Conservation (phyloP, 1,140 invertebrate genomes). For the Cherax quadricarinatus region DNA sequence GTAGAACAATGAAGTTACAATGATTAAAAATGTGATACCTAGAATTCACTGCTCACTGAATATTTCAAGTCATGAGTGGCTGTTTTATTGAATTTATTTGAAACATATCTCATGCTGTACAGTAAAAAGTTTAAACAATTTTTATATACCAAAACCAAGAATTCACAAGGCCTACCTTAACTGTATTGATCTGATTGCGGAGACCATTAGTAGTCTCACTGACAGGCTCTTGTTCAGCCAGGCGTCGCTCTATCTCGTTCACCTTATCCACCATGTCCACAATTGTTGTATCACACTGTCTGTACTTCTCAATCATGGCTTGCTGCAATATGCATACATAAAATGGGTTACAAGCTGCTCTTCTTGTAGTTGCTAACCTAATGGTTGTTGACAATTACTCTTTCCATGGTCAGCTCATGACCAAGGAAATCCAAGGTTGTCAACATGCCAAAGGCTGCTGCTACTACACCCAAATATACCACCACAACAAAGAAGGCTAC, state of each 20-base stretch:
- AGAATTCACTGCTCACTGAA: too few species aligned
- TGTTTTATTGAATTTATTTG: too few species aligned
- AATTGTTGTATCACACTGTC: slow-evolving; percentile 89
- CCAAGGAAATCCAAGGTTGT: not conserved
- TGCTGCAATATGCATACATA: slow-evolving; percentile 81
- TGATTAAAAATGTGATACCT: too few species aligned
- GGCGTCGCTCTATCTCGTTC: slow-evolving; percentile 88
- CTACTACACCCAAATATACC: slow-evolving; percentile 38
- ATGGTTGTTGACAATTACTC: not conserved
- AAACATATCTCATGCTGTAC: too few species aligned
- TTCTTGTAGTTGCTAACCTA: slow-evolving; percentile 10
- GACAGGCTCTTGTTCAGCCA: slow-evolving; percentile 91
- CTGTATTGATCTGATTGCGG: slow-evolving; percentile 90
- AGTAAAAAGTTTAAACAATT: too few species aligned
- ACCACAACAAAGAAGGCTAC: slow-evolving; percentile 29
- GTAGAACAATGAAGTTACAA: too few species aligned
- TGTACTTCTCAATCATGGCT: slow-evolving; percentile 96
- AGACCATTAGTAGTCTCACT: slow-evolving; percentile 92
- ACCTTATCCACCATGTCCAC: slow-evolving; percentile 93
- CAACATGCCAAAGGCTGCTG: slow-evolving; percentile 5
- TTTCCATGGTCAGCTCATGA: not conserved
- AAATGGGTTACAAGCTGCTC: not conserved
- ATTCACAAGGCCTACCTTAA: slow-evolving; percentile 82
- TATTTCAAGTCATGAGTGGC: too few species aligned
- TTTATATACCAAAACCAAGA: not conserved